These are phyloP conservation scores for Calliphora vomitoria DNA, from an alignment of 2,888 invertebrate species.

Conservation along the genomic window DNA sequence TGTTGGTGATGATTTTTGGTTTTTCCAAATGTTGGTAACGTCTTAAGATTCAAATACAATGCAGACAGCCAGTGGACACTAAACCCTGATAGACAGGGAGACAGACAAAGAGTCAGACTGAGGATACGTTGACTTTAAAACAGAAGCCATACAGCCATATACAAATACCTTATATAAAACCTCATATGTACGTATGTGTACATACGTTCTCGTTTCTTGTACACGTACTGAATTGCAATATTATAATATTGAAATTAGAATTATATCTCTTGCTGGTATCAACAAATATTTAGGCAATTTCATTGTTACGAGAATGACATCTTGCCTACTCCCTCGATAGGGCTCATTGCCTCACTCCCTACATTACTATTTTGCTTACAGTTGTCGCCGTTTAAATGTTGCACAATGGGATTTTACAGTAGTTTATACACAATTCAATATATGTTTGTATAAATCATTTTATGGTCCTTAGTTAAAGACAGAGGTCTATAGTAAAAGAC, in stretches of 20 bases:
- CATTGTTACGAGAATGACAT: not conserved
- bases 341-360: not conserved
- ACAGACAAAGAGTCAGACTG: not conserved
- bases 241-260: conserved; percentile 15
- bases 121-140: not conserved
- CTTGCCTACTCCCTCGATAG: not conserved
- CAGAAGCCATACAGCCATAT: not conserved
- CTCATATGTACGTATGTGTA: too few relatives aligned
- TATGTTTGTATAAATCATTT: too few relatives aligned
- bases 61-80: not conserved
- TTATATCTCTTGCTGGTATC: conserved; percentile 6
- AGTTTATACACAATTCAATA: too few relatives aligned
- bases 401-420: not conserved
- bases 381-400: not conserved
- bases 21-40: not conserved
- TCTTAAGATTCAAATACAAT: not conserved
- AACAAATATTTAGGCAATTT: not conserved
- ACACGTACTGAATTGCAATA: not conserved
- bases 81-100: not conserved
- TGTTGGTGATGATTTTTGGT: not conserved
- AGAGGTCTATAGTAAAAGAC: too few relatives aligned
- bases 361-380: conserved; percentile 2
- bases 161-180: not conserved
- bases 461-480: too few relatives aligned
- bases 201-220: not conserved